These are phyloP conservation scores for Falco rusticolus DNA, from an alignment of 2,797 vertebrate genomes.

Conservation along the genomic window DNA sequence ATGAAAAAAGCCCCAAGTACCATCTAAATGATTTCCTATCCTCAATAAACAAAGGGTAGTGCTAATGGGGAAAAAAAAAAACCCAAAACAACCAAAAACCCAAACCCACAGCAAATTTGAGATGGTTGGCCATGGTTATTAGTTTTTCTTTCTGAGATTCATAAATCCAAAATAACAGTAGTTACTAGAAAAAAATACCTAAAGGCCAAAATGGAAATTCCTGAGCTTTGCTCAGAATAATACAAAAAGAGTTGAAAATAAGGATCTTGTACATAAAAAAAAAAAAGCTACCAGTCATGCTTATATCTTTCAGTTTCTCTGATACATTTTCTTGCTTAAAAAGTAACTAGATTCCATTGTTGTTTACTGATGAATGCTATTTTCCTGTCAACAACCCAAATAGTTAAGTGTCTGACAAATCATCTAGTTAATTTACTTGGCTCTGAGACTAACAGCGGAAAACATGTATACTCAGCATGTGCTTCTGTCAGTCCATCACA, in stretches of 20 bases:
- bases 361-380: background rate
- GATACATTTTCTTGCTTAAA: background rate
- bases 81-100: too few species aligned
- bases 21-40: conserved; percentile 9
- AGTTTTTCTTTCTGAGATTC: background rate
- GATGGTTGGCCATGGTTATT: background rate
- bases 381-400: background rate
- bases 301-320: background rate
- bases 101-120: background rate
- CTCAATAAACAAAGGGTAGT: conserved; percentile 13
- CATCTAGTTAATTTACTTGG: background rate
- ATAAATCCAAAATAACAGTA: background rate
- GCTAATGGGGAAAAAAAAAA: background rate
- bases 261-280: background rate
- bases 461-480: background rate
- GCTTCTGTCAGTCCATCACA: background rate
- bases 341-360: background rate
- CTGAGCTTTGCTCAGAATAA: background rate
- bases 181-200: background rate
- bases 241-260: background rate
- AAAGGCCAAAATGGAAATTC: background rate
- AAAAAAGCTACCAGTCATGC: background rate
- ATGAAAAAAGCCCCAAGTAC: conserved; percentile 18
- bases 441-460: background rate
- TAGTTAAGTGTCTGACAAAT: background rate